Evolutionary conservation across 2,797 vertebrate species (phyloP).

Genomic region (Sebastes steindachneri): DNA sequence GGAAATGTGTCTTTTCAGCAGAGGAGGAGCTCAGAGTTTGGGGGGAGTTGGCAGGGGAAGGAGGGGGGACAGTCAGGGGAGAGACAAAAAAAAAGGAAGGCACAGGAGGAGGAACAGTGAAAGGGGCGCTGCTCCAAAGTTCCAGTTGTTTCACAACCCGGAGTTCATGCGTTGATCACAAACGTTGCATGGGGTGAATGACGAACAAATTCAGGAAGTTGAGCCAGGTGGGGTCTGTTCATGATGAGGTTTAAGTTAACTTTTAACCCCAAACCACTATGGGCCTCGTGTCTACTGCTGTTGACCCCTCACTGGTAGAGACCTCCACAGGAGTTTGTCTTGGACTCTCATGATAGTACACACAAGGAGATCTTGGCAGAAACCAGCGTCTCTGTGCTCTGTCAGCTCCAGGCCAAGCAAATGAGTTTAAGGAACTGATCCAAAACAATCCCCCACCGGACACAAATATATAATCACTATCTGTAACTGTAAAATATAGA

Average conservation of each 20-base stretch:
- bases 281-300: conserved; percentile 69
- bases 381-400: conserved; percentile 36
- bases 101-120: conserved; percentile 74
- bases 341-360: conserved; percentile 63
- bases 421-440: conserved; percentile 45
- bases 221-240: conserved; percentile 67
- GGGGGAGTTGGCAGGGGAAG: conserved; percentile 62
- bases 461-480: conserved; percentile 24
- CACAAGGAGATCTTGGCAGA: conserved; percentile 66
- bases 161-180: conserved; percentile 76
- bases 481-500: conserved; percentile 1
- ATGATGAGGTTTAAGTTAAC: conserved; percentile 79
- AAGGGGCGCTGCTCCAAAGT: conserved; percentile 67
- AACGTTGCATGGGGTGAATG: conserved; percentile 72
- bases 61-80: conserved; percentile 59
- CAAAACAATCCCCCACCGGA: conserved; percentile 36
- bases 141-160: conserved; percentile 78
- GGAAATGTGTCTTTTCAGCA: conserved; percentile 81
- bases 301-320: conserved; percentile 66
- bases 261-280: conserved; percentile 67
- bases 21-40: conserved; percentile 70
- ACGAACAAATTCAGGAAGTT: conserved; percentile 78
- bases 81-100: conserved; percentile 43
- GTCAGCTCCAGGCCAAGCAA: conserved; percentile 55
- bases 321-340: conserved; percentile 79